These are phyloP conservation scores for Dolichomitus sp. DNA, from an alignment of 2,888 invertebrate species.

Conservation along the genomic window DNA sequence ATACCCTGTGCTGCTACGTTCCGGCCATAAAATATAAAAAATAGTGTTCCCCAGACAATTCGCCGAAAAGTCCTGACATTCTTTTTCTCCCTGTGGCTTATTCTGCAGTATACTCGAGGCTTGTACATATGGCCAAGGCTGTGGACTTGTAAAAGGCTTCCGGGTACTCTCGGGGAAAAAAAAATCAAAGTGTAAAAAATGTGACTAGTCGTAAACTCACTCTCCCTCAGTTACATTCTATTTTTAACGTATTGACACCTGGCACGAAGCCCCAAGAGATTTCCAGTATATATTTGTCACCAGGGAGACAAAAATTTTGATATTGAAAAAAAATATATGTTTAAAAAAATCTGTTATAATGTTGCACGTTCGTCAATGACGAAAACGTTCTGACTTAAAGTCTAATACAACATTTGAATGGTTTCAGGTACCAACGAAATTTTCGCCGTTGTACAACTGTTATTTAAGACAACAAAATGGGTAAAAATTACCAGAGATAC, in stretches of 20 bases:
- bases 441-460: too few relatives aligned
- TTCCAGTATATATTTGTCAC: too few relatives aligned
- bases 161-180: neutral
- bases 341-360: neutral
- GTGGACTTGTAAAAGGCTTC: neutral
- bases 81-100: conserved; percentile 6
- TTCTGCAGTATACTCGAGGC: neutral
- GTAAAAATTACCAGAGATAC: too few relatives aligned
- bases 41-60: neutral
- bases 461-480: too few relatives aligned
- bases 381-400: too few relatives aligned
- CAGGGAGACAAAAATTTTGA: neutral
- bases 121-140: neutral
- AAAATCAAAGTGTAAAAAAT: neutral
- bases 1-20: neutral
- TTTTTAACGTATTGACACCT: neutral
- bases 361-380: neutral
- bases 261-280: too few relatives aligned
- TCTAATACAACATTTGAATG: too few relatives aligned
- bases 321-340: too few relatives aligned
- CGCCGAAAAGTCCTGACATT: conserved; percentile 18
- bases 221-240: neutral
- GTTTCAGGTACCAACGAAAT: too few relatives aligned
- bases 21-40: conserved; percentile 11
- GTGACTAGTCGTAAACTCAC: neutral